These are phyloP conservation scores for Ascidia mentula DNA, from an alignment of 23 tunicate genomes.

Conservation along the genomic window DNA sequence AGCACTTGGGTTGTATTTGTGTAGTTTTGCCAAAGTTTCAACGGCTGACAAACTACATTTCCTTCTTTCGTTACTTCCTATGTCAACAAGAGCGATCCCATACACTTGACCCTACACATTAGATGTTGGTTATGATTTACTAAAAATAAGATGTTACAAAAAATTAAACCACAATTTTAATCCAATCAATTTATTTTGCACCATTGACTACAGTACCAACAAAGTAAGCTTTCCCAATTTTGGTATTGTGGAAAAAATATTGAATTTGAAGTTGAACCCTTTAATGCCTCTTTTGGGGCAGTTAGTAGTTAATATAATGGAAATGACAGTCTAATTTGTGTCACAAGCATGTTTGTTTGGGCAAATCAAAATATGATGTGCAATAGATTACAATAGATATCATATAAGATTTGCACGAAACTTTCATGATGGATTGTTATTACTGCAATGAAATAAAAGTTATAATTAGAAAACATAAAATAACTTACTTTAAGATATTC, in stretches of 20 bases:
- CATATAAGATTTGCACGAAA: not conserved
- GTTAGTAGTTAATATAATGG: no score
- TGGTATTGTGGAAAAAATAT: not conserved
- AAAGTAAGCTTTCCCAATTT: not conserved
- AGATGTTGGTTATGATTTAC: not conserved
- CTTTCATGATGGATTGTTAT: no score
- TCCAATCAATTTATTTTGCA: no score
- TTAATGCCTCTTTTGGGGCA: no score
- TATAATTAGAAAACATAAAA: not conserved
- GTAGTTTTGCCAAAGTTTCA: slow-evolving; percentile 78
- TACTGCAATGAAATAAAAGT: not conserved
- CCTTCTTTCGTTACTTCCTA: not conserved
- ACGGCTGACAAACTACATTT: slow-evolving; percentile 43
- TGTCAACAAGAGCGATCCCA: not conserved
- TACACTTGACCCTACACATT: slow-evolving; percentile 56
- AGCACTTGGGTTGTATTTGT: slow-evolving; percentile 42
- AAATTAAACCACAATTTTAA: not conserved
- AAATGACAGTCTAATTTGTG: no score
- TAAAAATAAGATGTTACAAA: not conserved
- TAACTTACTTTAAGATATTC: slow-evolving; percentile 57
- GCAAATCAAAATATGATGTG: not conserved
- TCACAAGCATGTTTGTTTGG: no score
- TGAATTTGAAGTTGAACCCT: no score
- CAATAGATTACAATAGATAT: not conserved
- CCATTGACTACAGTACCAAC: not conserved